Evolutionary conservation across 2,113 vertebrate species (phyloP).

Genomic region (Chaenogobius annularis): DNA sequence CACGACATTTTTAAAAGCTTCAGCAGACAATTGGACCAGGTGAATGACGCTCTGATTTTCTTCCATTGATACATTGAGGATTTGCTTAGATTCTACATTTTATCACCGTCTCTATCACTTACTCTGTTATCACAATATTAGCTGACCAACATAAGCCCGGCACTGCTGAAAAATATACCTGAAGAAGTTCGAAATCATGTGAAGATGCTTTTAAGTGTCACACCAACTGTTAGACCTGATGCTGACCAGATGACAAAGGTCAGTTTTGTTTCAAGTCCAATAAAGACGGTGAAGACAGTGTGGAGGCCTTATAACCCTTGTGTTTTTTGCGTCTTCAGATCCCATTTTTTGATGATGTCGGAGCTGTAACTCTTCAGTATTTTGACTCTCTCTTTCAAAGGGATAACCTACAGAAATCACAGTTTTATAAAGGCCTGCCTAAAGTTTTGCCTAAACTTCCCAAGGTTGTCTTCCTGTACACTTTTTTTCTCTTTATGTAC

Average conservation of each 20-base stretch:
- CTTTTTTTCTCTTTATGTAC: background rate
- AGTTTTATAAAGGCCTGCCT: slow-evolving; percentile 97
- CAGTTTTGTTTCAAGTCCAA: background rate
- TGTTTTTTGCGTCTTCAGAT: slow-evolving; percentile 74
- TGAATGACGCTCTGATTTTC: slow-evolving; percentile 51
- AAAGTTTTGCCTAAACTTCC: slow-evolving; percentile 95
- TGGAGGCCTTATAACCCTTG: background rate
- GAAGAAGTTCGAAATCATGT: slow-evolving; percentile 92
- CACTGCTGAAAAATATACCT: slow-evolving; percentile 84
- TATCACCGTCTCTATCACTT: background rate
- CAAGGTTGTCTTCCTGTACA: slow-evolving; percentile 77
- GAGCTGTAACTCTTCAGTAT: slow-evolving; percentile 94
- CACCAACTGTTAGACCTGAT: slow-evolving; percentile 90
- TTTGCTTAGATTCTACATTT: background rate
- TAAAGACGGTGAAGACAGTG: background rate
- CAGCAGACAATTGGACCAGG: slow-evolving; percentile 97
- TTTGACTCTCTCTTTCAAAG: slow-evolving; percentile 98
- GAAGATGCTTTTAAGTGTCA: slow-evolving; percentile 93
- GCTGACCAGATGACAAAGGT: slow-evolving; percentile 99
- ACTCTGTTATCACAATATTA: slow-evolving; percentile 43
- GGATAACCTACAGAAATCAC: slow-evolving; percentile 98
- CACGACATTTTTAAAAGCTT: slow-evolving; percentile 99
- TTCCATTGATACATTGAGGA: background rate
- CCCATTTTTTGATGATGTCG: slow-evolving; percentile 97
- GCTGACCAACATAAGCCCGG: slow-evolving; percentile 89